Percentiles rank a stretch among this genome's conserved stretches.
phyloP scores from a whole-genome alignment of 2,113 vertebrate genomes.

The Microcebus griseorufus region DNA sequence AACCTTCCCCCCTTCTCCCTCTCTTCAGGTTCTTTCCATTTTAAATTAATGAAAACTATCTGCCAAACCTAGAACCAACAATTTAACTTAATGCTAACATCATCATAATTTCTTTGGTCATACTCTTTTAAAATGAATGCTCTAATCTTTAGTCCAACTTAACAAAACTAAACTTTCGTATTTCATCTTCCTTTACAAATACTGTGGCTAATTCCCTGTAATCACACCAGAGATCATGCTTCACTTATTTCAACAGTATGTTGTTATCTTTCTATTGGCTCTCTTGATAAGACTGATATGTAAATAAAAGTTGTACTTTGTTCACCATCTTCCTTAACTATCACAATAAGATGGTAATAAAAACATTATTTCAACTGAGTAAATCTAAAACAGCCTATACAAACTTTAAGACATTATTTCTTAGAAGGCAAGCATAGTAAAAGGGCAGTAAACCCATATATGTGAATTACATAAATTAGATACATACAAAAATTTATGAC shows the following conservation, averaged over 20 bases:
- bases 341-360: neutral
- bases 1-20: neutral
- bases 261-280: neutral
- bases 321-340: neutral
- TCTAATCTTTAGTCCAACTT: neutral
- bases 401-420: conserved; percentile 19
- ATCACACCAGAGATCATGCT: neutral
- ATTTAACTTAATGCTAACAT: neutral
- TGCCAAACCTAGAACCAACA: conserved; percentile 11
- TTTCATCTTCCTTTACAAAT: neutral
- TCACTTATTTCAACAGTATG: neutral
- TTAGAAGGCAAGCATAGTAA: neutral
- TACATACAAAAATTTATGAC: neutral
- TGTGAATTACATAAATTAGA: neutral
- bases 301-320: neutral
- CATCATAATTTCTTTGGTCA: conserved; percentile 11
- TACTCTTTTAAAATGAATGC: neutral
- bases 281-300: neutral
- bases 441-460: neutral
- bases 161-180: neutral
- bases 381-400: neutral
- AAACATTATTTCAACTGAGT: conserved; percentile 7
- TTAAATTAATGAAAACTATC: conserved; percentile 17
- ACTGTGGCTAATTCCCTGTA: neutral
- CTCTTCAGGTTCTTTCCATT: neutral